Base-by-base conservation (phyloP, 2,888 invertebrate genomes). In the Eumacrocentrus americanus region DNA sequence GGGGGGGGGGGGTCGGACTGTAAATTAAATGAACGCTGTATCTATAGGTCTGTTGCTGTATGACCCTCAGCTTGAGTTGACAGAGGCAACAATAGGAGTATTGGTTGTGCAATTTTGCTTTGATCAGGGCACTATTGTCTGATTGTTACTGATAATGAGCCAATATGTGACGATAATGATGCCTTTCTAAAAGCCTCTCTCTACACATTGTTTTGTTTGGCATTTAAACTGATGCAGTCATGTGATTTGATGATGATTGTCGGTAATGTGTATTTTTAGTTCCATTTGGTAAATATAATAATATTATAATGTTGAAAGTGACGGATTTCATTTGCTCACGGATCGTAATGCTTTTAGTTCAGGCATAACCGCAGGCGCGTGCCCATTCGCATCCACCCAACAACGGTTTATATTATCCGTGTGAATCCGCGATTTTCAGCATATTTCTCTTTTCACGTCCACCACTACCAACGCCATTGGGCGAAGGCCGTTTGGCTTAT, bases 11-110 rank as follows among this genome's bases (percentile, higher is more conserved):
- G 29, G 29, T 6, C 59, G 53, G 67, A 68, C 66, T 60, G 67
- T 67, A 69, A 67, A 70, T 72, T 73, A 68, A 53, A 53, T 22
- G 16, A 35, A 7, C 11, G n/a, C 2, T 14, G 25, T 25, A 46
- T 46, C 6, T 46, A n/a, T 22, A n/a, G n/a, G 2, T 18, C 5
- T 2, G 7, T 11, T n/a, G 23, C 20, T 7, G 12, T 22, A 12
- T 22, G 44, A 1, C 9, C 11, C 22, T 22, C 18, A 3, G 44
- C 29, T 44, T 6, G 11, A 44, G 22, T 44, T 44, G 44, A 44
- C 44, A 44, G 11, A 44, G 29, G 29, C 4, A 4, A 29, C 4
- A 6, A 9, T 9, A 9, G 9, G 29, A 4, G 29, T 29, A 29
- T 29, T 4, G 29, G 9, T 9, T 29, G 29, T 29, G 29, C 29